Evolutionary conservation across 2,113 vertebrate genomes (phyloP), one percentile per base, ranked within the genome.

Genomic region (Symphodus melops): DNA sequence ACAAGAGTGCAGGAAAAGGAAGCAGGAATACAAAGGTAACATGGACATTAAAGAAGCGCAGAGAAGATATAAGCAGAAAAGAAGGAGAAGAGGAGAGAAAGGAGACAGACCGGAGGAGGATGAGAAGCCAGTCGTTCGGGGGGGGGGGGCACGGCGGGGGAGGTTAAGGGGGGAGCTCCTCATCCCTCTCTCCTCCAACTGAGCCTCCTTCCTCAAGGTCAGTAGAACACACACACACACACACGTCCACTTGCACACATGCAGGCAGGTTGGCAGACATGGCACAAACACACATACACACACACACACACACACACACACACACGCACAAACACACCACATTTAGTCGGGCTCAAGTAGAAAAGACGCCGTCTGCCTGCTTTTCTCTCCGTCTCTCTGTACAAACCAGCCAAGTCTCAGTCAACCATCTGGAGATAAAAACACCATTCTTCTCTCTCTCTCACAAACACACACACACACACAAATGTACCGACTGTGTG

Each of bases 181-280:
- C 84, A 88, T 86, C 84, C 87, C 77, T 87, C 85, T 86, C 88
- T 88, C 63, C 82, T 87, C 89, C 88, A 90, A 89, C 86, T 91
- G 89, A 88, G 87, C 85, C 88, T 89, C 82, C 88, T 85, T 89
- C 87, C 88, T 94, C 93, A 94, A 94, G 93, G 93, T 94, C 93
- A 93, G 51, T 75, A 87, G 76, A 77, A 72, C 76, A 81, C 55
- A 77, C 84, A 81, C 60, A 44, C 25, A 36, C 41, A 65, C 65
- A 65, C 69, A 65, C 81, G 65, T 60, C 72, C 88, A 75, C 69
- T 17, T 19, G 16, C 46, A 72, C 67, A 79, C 70, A 67, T 14
- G 20, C 73, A 52, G 37, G 28, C 74, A 76, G 74, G 65, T 62
- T 76, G 74, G 74, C 74, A 76, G 51, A 69, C 66, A 8, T 76